A percentile compares a stretch with the other conserved stretches of the same genome.
Conservation (phyloP, 1,140 invertebrate species). For the Nasonia giraulti region DNA sequence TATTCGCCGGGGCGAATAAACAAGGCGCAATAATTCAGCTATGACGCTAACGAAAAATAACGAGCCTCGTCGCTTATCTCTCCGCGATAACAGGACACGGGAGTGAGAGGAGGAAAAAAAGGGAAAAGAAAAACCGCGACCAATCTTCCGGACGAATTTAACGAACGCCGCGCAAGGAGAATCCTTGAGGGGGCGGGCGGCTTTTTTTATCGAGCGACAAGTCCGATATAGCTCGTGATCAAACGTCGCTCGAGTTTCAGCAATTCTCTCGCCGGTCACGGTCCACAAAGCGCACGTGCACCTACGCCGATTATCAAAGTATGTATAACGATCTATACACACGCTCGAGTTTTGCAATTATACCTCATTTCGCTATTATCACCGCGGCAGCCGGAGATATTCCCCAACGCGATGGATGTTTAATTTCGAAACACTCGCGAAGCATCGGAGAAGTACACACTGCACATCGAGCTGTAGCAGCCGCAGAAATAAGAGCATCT, state of each 20-base stretch:
- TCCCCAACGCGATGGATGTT: too few species aligned
- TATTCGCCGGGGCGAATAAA: neutral
- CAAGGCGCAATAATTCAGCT: constrained; percentile 19
- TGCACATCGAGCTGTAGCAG: too few species aligned
- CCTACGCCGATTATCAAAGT: too few species aligned
- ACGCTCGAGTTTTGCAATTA: too few species aligned
- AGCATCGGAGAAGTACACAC: too few species aligned
- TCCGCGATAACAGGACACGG: neutral
- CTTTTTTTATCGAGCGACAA: neutral
- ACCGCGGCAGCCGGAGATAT: too few species aligned
- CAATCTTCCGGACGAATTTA: constrained; percentile 40
- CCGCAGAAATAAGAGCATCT: neutral
- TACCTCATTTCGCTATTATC: too few species aligned
- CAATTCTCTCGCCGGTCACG: too few species aligned
- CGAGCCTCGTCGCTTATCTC: constrained; percentile 4
- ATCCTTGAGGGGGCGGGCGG: neutral
- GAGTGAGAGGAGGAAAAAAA: neutral
- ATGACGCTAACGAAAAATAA: constrained; percentile 40
- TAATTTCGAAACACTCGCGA: neutral
- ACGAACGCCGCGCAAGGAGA: constrained; percentile 20
- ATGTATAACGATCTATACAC: neutral
- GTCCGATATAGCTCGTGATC: too few species aligned
- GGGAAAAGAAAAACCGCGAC: neutral
- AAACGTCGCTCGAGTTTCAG: neutral
- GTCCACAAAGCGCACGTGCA: too few species aligned